phyloP scores from a whole-genome alignment of 2,113 vertebrate genomes.

The Carassius auratus region DNA sequence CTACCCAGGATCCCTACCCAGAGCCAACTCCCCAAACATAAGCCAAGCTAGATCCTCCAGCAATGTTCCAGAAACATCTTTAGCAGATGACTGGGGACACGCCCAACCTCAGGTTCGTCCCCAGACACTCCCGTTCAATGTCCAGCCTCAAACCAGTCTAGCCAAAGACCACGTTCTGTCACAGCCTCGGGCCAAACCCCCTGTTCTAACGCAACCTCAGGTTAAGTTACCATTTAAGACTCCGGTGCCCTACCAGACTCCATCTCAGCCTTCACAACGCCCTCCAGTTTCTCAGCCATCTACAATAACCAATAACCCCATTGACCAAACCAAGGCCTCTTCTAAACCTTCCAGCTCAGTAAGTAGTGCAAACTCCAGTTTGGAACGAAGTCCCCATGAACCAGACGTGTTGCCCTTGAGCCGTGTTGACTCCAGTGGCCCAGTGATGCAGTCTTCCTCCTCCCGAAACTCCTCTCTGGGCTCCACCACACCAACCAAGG shows the following conservation, averaged over 20 bases:
- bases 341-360: conserved; percentile 61
- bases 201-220: conserved; percentile 3
- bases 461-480: conserved; percentile 83
- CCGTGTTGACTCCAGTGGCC: conserved; percentile 84
- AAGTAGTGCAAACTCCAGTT: conserved; percentile 71
- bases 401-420: conserved; percentile 90
- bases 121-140: conserved; percentile 48
- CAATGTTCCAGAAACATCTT: conserved; percentile 41
- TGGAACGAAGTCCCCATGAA: conserved; percentile 73
- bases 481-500: conserved; percentile 80
- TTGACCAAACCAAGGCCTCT: conserved; percentile 58
- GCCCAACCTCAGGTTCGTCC: conserved; percentile 39
- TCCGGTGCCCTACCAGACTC: conserved; percentile 47
- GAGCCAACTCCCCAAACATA: conserved; percentile 55
- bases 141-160: conserved; percentile 39
- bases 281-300: conserved; percentile 63
- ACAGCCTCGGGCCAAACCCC: conserved; percentile 54
- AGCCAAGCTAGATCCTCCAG: conserved; percentile 64
- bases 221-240: conserved; percentile 39
- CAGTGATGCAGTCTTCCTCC: conserved; percentile 75
- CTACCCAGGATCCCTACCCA: conserved; percentile 68
- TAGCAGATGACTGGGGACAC: conserved; percentile 48
- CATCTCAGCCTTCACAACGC: conserved; percentile 38
- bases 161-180: conserved; percentile 54
- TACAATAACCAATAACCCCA: conserved; percentile 53